A percentile compares a stretch with the other conserved stretches of the same genome.
Evolutionary conservation across 1,140 invertebrate species (phyloP).

Genomic region (Macrobrachium nipponense): DNA sequence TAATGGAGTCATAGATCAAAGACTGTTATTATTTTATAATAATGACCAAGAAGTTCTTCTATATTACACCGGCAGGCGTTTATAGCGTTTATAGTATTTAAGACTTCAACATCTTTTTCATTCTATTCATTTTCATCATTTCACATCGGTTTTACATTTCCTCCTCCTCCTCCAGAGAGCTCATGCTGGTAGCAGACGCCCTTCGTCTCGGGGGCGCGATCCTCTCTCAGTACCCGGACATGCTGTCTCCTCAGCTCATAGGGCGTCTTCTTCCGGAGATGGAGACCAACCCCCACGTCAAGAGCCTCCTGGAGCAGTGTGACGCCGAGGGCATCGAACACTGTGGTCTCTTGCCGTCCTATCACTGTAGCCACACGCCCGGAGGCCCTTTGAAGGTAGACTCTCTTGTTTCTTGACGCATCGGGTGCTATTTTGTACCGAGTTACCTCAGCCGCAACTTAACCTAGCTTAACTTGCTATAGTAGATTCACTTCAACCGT

Average conservation of each 20-base stretch:
- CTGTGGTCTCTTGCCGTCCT: slow-evolving; percentile 90
- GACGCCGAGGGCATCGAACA: slow-evolving; percentile 87
- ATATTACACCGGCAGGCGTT: neutral
- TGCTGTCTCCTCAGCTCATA: slow-evolving; percentile 94
- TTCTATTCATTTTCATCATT: neutral
- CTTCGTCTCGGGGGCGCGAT: slow-evolving; percentile 91
- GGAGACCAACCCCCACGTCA: slow-evolving; percentile 83
- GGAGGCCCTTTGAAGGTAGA: slow-evolving; percentile 93
- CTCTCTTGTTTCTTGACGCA: neutral
- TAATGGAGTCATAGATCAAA: too few relatives aligned
- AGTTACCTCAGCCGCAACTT: neutral
- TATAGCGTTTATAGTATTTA: neutral
- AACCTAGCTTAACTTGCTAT: too few relatives aligned
- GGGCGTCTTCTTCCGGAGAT: slow-evolving; percentile 94
- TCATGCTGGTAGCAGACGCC: slow-evolving; percentile 94
- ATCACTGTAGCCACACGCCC: slow-evolving; percentile 96
- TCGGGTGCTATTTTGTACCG: neutral
- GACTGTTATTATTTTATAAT: too few relatives aligned
- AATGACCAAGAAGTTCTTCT: too few relatives aligned
- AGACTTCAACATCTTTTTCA: too few relatives aligned
- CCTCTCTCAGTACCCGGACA: slow-evolving; percentile 90
- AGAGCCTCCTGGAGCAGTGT: slow-evolving; percentile 89
- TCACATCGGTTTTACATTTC: neutral
- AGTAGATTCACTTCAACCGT: too few relatives aligned
- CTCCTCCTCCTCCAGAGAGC: slow-evolving; percentile 75